Base-by-base conservation (phyloP, 2,797 vertebrate genomes). In the Gallinago nigripennis region DNA sequence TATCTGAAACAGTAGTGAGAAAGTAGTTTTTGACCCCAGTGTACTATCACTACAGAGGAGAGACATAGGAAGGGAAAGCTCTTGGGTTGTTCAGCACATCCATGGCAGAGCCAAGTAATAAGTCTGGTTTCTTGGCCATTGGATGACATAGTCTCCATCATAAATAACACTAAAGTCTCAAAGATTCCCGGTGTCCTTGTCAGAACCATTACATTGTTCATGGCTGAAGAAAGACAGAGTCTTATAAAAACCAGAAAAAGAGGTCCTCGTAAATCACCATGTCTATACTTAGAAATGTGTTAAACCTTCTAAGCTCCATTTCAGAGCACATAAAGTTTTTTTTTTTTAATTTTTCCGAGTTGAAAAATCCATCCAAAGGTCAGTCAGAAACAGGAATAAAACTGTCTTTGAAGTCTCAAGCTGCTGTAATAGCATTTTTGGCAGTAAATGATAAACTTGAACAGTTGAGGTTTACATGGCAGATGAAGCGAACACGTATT, bases 371-470 rank as follows among this genome's bases (percentile, higher is more conserved):
- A 84, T 65, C 81, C 90, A 96, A 92, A 95, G 96, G 91, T 95
- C 93, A 85, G 70, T 93, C 83, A 88, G 81, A 94, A 96, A 96
- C 81, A 95, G 91, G 91, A 97, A 93, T 95, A 95, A 96, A 95
- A 93, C 78, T 93, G 85, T 77, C 92, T 90, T 94, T 73, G 75
- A 96, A 96, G 92, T 75, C 90, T 95, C 92, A 95, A 43, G 68
- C 83, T 95, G 95, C 71, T 37, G 60, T 97, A 96, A 97, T 87
- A 94, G 96, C 95, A 37, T 93, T 96, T 95, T 96, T 97, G 96
- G 96, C 96, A 95, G 88, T 88, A 88, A 96, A 82, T 95, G 94
- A 95, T 95, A 95, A 97, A 96, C 93, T 94, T 54, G 71, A 95
- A 77, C 70, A 60, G 64, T 94, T 96, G 88, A 91, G 79, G 77